Percentiles rank a stretch among this genome's conserved stretches.
Evolutionary conservation across 1,140 invertebrate genomes (phyloP).

Genomic region (Neodiprion pinetum): DNA sequence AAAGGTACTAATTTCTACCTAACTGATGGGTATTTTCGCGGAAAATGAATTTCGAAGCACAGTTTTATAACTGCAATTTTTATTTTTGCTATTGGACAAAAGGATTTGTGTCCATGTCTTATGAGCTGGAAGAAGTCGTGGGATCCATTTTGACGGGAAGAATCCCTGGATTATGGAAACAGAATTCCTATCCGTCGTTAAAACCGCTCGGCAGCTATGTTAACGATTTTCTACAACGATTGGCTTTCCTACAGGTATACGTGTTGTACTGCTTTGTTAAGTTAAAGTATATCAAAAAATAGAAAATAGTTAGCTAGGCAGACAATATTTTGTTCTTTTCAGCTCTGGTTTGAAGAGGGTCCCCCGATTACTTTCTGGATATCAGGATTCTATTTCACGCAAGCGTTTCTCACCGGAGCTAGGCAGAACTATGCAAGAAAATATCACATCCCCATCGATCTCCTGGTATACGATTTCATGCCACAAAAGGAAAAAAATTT

Average conservation of each 20-base stretch:
- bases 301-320: constrained; percentile 8
- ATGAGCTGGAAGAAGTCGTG: constrained; percentile 87
- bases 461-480: constrained; percentile 84
- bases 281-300: constrained; percentile 1
- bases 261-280: constrained; percentile 17
- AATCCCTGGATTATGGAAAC: constrained; percentile 85
- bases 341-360: constrained; percentile 86
- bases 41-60: constrained; percentile 24
- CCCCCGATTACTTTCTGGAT: constrained; percentile 88
- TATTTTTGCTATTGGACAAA: constrained; percentile 29
- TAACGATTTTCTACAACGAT: constrained; percentile 82
- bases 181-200: constrained; percentile 89
- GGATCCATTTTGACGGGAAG: constrained; percentile 82
- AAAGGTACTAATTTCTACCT: constrained; percentile 69
- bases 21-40: constrained; percentile 8
- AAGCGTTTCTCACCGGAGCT: constrained; percentile 93
- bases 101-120: constrained; percentile 85
- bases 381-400: constrained; percentile 94
- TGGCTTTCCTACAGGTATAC: constrained; percentile 79
- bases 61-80: neutral
- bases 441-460: constrained; percentile 89
- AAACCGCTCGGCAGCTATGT: constrained; percentile 93
- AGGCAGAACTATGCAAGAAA: constrained; percentile 94
- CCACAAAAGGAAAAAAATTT: constrained; percentile 56
- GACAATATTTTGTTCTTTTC: constrained; percentile 35